A percentile compares a stretch with the other conserved stretches of the same genome.
Conservation (phyloP, 2,113 vertebrate genomes). For the Amphilophus citrinellus region DNA sequence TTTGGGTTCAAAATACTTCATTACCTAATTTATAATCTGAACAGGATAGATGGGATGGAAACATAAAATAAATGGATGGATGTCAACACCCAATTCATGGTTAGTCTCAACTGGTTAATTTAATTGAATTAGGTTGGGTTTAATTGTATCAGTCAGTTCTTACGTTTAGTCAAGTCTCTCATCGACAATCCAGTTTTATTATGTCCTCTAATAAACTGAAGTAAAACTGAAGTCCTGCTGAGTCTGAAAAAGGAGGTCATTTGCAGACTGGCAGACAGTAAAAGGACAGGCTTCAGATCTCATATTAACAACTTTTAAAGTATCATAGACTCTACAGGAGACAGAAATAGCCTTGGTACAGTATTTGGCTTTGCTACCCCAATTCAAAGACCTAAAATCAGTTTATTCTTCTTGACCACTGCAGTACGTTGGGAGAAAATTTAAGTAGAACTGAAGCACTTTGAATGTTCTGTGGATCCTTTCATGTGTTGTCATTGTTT, state of each 20-base stretch:
- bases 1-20: neutral
- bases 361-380: conserved; percentile 50
- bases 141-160: neutral
- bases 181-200: neutral
- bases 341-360: conserved; percentile 59
- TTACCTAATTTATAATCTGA: neutral
- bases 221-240: neutral
- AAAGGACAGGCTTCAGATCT: conserved; percentile 36
- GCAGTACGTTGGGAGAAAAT: conserved; percentile 14
- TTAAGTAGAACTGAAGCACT: neutral
- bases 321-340: conserved; percentile 48
- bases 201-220: neutral
- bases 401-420: conserved; percentile 28
- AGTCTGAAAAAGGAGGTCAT: conserved; percentile 53
- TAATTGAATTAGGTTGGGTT: neutral
- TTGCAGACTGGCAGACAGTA: conserved; percentile 30
- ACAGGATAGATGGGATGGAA: neutral
- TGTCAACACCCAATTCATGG: neutral
- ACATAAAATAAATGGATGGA: neutral
- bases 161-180: neutral
- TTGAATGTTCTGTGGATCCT: neutral
- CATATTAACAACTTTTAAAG: conserved; percentile 35
- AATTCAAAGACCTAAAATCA: conserved; percentile 29
- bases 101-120: neutral
- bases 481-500: neutral